Evolutionary conservation across 2,888 invertebrate species (phyloP), one percentile per base, ranked within the genome.

Genomic region (Agonopterix arenella): DNA sequence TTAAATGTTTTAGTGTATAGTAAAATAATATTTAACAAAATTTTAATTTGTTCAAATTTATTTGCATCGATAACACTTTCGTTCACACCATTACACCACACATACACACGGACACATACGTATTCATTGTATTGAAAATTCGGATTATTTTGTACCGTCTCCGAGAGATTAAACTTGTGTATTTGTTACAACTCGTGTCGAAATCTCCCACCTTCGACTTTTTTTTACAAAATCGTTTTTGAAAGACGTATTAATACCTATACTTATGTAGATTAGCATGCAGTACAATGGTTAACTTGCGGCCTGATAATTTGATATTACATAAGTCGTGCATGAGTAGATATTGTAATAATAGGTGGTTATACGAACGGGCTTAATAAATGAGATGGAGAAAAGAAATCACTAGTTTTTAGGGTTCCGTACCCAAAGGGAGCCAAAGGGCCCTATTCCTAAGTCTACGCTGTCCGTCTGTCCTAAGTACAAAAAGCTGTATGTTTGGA

Each of bases 161-260:
- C 62, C 61, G 58, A 64, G 66, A 66, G 58, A 59, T 69, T 72
- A 72, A 73, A 66, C 63, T 11, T 60, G 57, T 55, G 61, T 61
- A 61, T 64, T 61, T 62, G 61, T 65, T 56, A 36, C 43, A 36
- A 5, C 28, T 28, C 28, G 70, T 83, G 83, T 75, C 72, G 84
- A 80, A 84, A 85, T 11, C 28, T 28, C 43, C 43, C 69, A 64
- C 68, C 68, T 76, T 68, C 67, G 61, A 61, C 75, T 84, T 84
- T 83, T 84, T 13, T 84, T 79, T 79, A 83, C 76, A 78, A 76
- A 85, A 79, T 76, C 76, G 73, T 77, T 84, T 84, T 85, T 83
- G 85, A 80, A 85, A 84, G 80, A 77, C 72, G 81, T 77, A 84
- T 88, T 86, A 88, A 88, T 88, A 84, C 84, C 84, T 84, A 84